Conservation (phyloP, 2,113 vertebrate genomes). For the Malurus elegans region DNA sequence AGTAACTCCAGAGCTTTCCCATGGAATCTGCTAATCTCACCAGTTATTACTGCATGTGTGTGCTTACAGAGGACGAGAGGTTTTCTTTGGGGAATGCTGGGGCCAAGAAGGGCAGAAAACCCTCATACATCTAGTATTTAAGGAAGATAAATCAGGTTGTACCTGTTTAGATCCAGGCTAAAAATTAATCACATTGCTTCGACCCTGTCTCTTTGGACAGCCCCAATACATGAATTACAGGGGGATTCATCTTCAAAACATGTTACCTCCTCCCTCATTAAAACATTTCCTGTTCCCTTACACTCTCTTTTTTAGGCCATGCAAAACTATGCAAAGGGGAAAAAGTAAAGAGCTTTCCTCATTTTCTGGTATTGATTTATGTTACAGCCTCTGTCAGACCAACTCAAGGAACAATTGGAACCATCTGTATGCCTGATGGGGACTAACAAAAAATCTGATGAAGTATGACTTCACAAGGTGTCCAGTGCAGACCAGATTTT, state of each 20-base stretch:
- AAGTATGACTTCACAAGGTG: constrained; percentile 37
- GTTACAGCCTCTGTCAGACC: constrained; percentile 57
- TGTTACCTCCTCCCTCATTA: not conserved
- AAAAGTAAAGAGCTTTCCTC: constrained; percentile 27
- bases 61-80: not conserved
- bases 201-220: not conserved
- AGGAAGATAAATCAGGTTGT: constrained; percentile 19
- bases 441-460: constrained; percentile 36
- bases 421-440: constrained; percentile 72
- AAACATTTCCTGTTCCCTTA: not conserved
- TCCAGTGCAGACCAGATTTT: not conserved
- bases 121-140: not conserved
- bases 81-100: not conserved
- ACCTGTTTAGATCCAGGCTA: not conserved
- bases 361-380: constrained; percentile 67
- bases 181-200: not conserved
- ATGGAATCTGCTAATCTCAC: not conserved
- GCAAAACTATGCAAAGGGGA: constrained; percentile 4
- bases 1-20: not conserved
- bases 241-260: not conserved
- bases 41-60: not conserved
- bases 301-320: constrained; percentile 7
- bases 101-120: not conserved
- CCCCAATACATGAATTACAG: not conserved
- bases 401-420: constrained; percentile 72